Base-by-base conservation (phyloP, 2,888 invertebrate species). In the Hyles lineata region DNA sequence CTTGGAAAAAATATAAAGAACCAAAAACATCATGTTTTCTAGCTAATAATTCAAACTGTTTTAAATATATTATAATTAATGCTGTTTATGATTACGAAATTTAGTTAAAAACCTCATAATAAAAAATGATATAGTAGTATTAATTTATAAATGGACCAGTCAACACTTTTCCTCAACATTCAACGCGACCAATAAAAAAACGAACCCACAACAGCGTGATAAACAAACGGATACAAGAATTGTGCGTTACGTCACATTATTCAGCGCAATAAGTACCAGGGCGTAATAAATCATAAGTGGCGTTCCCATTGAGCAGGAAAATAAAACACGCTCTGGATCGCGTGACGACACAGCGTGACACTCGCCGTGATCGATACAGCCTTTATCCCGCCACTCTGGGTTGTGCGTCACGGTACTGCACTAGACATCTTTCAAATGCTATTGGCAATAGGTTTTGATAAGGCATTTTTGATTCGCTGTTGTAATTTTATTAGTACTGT, bases 281-380 rank as follows among this genome's bases (percentile, higher is more conserved):
- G 15, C 60, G 61, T 25, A 67, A 87, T 86, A 90, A 87, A 91
- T 88, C 85, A 84, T 83, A 83, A 84, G 80, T 87, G 90, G 86
- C 91, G 78, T 86, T 82, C 79, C 81, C 92, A 92, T 74, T 92
- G 92, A 92, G 82, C 92, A 89, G 91, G 92, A 92, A 92, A 92
- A 92, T 91, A 88, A 89, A 87, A 85, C 82, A 79, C 83, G 83
- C 83, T 86, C 84, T 75, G 82, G 79, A 82, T 77, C 81, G 80
- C 78, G 80, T 83, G 82, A 83, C 84, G 82, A 76, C 76, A 83
- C 82, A 77, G 62, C 79, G 80, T 81, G 78, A 77, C 70, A 74
- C 32, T 43, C 76, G n/a, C 6, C 55, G 73, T 77, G 82, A 85
- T 87, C 83, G 80, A 83, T 83, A 83, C 76, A 75, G 73, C 79